Percentiles rank a stretch among this genome's conserved stretches.
Conservation (phyloP, 2,113 vertebrate species). For the Globicephala melas region DNA sequence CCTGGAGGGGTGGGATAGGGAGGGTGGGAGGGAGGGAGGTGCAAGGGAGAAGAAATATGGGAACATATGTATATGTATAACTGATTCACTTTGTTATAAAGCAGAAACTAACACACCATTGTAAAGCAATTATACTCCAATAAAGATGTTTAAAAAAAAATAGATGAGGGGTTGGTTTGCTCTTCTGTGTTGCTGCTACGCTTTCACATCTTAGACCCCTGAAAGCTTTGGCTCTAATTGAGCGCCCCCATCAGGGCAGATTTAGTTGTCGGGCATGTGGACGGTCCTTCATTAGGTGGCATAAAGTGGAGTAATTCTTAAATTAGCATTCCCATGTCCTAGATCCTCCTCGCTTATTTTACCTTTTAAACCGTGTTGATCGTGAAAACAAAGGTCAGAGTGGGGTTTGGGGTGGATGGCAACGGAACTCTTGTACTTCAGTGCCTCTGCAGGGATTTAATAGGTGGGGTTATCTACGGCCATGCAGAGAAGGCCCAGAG, state of each 20-base stretch:
- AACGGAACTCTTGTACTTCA: not conserved
- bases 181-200: not conserved
- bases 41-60: too few species aligned
- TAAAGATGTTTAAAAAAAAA: too few species aligned
- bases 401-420: not conserved
- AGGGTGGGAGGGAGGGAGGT: too few species aligned
- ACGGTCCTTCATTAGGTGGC: not conserved
- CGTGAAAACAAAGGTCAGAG: not conserved
- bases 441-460: not conserved
- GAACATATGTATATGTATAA: too few species aligned
- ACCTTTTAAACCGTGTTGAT: not conserved
- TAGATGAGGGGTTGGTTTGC: not conserved
- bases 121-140: too few species aligned
- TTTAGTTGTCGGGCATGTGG: not conserved
- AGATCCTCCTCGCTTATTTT: not conserved
- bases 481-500: not conserved
- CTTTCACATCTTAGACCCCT: not conserved
- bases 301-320: not conserved
- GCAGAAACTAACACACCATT: too few species aligned
- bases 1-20: too few species aligned
- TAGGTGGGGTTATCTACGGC: not conserved
- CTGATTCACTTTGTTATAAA: too few species aligned
- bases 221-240: not conserved
- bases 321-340: not conserved
- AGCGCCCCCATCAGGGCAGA: not conserved